Conservation (phyloP, 2,113 vertebrate species). For the Piaya cayana region DNA sequence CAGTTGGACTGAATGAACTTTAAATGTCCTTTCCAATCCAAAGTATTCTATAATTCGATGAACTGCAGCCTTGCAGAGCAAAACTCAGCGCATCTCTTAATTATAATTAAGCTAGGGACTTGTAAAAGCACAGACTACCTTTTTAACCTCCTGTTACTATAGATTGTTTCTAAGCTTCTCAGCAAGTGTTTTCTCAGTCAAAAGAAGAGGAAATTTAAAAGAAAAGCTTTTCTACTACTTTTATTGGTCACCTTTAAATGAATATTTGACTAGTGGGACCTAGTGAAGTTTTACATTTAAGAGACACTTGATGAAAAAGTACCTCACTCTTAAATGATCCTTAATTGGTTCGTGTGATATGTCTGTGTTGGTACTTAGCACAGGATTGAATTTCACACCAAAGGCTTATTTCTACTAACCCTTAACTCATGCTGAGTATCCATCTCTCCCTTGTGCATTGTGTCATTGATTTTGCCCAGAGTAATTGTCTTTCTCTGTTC, state of each 20-base stretch:
- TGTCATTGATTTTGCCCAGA: conserved; percentile 25
- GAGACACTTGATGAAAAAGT: conserved; percentile 39
- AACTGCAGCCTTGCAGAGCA: conserved; percentile 4
- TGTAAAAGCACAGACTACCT: conserved; percentile 10
- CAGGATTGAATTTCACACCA: conserved; percentile 47
- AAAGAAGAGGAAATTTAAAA: conserved; percentile 1
- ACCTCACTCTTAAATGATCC: conserved; percentile 22
- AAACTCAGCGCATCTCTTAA: not conserved
- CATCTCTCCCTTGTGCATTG: not conserved
- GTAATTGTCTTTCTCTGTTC: conserved; percentile 24
- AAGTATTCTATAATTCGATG: no score
- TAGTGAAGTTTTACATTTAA: conserved; percentile 19
- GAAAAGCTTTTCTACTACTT: not conserved
- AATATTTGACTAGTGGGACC: conserved; percentile 28
- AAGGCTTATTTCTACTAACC: conserved; percentile 42
- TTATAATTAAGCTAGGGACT: conserved; percentile 7
- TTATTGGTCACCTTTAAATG: conserved; percentile 37
- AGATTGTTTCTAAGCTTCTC: conserved; percentile 6
- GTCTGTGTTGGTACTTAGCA: conserved; percentile 18
- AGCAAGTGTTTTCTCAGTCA: not conserved
- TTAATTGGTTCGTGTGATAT: conserved; percentile 20
- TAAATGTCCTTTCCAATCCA: no score
- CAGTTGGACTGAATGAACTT: no score
- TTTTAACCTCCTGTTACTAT: conserved; percentile 7
- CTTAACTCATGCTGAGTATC: conserved; percentile 17